Evolutionary conservation across 2,113 vertebrate genomes (phyloP).

Genomic region (Notothenia rossii): DNA sequence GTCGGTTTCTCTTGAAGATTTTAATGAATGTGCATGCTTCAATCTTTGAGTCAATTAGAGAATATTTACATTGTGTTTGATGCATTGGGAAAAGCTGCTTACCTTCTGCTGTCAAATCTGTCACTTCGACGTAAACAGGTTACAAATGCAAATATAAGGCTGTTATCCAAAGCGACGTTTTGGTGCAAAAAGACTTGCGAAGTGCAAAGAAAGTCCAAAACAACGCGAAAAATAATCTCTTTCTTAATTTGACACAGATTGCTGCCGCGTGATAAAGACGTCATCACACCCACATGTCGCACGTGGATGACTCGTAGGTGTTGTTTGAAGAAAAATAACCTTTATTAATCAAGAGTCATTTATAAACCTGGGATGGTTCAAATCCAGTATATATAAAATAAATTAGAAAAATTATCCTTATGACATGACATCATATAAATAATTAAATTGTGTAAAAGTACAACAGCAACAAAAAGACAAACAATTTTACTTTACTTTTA

Average conservation of each 20-base stretch:
- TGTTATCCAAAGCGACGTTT: neutral
- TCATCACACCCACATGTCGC: slow-evolving; percentile 40
- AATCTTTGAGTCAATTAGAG: neutral
- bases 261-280: slow-evolving; percentile 48
- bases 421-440: no score
- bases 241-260: slow-evolving; percentile 76
- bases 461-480: no score
- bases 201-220: no score
- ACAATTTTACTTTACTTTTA: no score
- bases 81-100: slow-evolving; percentile 10
- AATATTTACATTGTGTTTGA: no score
- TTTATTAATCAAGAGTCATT: no score
- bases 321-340: no score
- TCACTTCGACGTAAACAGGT: slow-evolving; percentile 55
- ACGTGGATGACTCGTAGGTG: slow-evolving; percentile 9
- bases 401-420: no score
- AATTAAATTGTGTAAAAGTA: no score
- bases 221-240: neutral
- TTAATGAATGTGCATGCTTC: neutral
- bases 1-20: no score
- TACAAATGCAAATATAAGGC: slow-evolving; percentile 27
- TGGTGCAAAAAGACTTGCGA: neutral
- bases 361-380: no score
- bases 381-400: no score
- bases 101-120: slow-evolving; percentile 42